Evolutionary conservation across 1,140 invertebrate species (phyloP), one percentile per base, ranked within the genome.

Genomic region (Atta texana): DNA sequence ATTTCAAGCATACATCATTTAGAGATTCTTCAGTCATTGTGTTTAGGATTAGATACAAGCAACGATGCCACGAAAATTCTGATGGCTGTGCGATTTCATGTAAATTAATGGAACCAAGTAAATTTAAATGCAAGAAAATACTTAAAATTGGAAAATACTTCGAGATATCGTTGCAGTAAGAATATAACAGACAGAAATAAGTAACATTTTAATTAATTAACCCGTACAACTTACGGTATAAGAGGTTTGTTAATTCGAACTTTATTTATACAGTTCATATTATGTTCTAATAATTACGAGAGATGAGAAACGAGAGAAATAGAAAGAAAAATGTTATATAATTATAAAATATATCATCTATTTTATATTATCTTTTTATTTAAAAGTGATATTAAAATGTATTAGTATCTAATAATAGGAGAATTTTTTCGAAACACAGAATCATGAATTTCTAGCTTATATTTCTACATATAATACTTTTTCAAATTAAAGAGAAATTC

Each of bases 131-230:
- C 14, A 59, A 49, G 7, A 61, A n/a, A n/a, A n/a, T n/a, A n/a
- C n/a, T n/a, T n/a, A n/a, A n/a, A 72, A 69, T 61, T 72, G 31
- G 39, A 82, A 72, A 82, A 49, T 72, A 12, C 5, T 61, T 82
- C 53, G 1, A 72, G 21, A 18, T 49, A 72, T 81, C n/a, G 0
- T 59, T 57, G 28, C 44, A 28, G 4, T 28, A 16, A 49, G 7
- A n/a, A 21, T 18, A 44, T 49, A 44, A 80, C n/a, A 24, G 24
- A 44, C 10, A 66, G 61, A 66, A 44, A 61, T 61, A 61, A 82
- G 8, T 72, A 31, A 59, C 53, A 49, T 44, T 66, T 64, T n/a
- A 44, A 31, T 72, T 59, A 61, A 81, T 24, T 16, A 24, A 71
- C 21, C 59, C 16, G 51, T 57, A n/a, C 31, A 81, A 81, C 4